Base-by-base conservation (phyloP, 2,113 vertebrate genomes). In the Ctenomys sociabilis region DNA sequence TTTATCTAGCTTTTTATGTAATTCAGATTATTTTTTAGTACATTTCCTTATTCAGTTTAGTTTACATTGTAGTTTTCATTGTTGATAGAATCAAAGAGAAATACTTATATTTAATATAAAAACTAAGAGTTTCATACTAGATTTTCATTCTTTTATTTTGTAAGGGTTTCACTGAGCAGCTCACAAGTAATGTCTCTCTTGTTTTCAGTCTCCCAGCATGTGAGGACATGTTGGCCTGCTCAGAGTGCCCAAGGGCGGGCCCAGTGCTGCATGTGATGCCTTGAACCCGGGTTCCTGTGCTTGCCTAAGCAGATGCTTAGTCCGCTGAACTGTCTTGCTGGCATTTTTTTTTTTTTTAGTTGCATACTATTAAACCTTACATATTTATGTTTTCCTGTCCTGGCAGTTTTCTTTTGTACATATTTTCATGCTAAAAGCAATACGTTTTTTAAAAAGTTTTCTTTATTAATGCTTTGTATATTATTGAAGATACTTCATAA, bases 41-140 rank as follows among this genome's bases (percentile, higher is more conserved):
- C 84, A 2, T 2, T 85, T 78, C n/a, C 1, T 59, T 64, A 7
- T 11, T 96, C 28, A 91, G 21, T 75, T n/a, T 45, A 10, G 22
- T 83, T 57, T 63, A 49, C 45, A 11, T 80, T 11, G 64, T 16
- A 52, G 5, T 92, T 92, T 85, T 28, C 17, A 43, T 12, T 78
- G 13, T 59, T 84, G 43, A 86, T 35, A 45, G 7, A 94, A 73
- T 43, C 52, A 59, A 30, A 35, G 14, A 80, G 49, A 35, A 14
- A 4, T n/a, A 59, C 1, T 86, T 54, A 91, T 61, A 91, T 90
- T 96, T 45, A 83, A 80, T 68, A 61, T 70, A 89, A 66, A 92
- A 93, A 64, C 37, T 85, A 49, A 80, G 4, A 66, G 70, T 68
- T 78, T 78, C 40, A 8, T 72, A 32, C 9, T 68, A 61, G 14